Evolutionary conservation across 1,140 invertebrate genomes (phyloP), one percentile per base, ranked within the genome.

Genomic region (Micrasema longulum): DNA sequence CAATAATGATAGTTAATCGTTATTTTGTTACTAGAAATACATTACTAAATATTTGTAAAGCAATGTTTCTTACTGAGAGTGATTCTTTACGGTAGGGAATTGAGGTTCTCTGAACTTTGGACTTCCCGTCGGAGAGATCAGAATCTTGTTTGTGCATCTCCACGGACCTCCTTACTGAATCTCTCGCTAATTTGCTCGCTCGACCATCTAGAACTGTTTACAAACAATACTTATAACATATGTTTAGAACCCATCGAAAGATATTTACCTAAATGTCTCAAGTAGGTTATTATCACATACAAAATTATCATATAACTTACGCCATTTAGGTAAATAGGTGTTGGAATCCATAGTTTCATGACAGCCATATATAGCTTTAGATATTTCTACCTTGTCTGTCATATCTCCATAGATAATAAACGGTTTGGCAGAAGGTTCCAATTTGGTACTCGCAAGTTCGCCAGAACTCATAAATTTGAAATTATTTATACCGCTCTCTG

Each of bases 391-490:
- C 22, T 53, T 53, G 12, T 67, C 48, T 16, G 1, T 43, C 50
- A 53, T 43, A 10, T 53, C 65, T 67, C 65, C 65, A 7, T 67
- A 67, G 18, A 67, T 55, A 12, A 67, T 41, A 16, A 67, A 67
- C 7, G 65, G 65, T 31, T 31, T 31, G 26, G 26, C 26, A 31
- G 3, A 2, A 50, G 14, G 11, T 45, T 45, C 3, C 18, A 12
- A 9, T 18, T 55, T 7, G 23, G 12, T 57, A 6, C 11, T 35
- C 35, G 23, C 11, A 26, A 55, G 26, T 4, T 31, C 26, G 26
- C 7, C 26, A 31, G 26, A 2, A 31, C 3, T 31, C 26, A 31
- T 31, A 31, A 31, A 31, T 31, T 31, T 31, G 26, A 31, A 31
- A 2, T 31, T 31, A 31, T 31, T 31, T 7, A 7, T 31, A 7